Evolutionary conservation across 2,797 vertebrate species (phyloP).

Genomic region (Acanthopagrus latus): DNA sequence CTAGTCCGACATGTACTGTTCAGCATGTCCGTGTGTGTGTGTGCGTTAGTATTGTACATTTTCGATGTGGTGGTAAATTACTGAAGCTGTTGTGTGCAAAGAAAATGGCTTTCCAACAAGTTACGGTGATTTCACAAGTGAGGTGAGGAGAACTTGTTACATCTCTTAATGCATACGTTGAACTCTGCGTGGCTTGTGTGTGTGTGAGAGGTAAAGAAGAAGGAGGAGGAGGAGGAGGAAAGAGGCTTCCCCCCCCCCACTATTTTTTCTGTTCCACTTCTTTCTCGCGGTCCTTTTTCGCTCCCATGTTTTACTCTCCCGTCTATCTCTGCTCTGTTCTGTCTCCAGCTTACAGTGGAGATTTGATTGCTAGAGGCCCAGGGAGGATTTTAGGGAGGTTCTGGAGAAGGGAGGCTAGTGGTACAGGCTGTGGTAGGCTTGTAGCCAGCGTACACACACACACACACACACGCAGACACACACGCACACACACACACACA

Average conservation of each 20-base stretch:
- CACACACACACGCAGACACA: constrained; percentile 15
- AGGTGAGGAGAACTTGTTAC: constrained; percentile 46
- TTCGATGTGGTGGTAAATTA: constrained; percentile 64
- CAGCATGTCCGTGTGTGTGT: constrained; percentile 17
- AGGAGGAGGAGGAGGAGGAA: not conserved
- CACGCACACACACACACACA: not conserved
- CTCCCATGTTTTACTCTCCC: constrained; percentile 58
- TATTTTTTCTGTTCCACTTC: constrained; percentile 58
- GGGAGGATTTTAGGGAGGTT: constrained; percentile 83
- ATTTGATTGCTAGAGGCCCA: constrained; percentile 78
- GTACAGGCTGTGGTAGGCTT: constrained; percentile 81
- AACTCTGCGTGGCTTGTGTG: constrained; percentile 35
- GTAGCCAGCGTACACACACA: constrained; percentile 71
- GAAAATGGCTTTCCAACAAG: constrained; percentile 64
- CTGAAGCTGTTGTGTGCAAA: constrained; percentile 63
- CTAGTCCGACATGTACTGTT: constrained; percentile 61
- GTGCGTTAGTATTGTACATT: constrained; percentile 35
- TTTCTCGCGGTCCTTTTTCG: constrained; percentile 30
- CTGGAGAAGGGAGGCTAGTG: constrained; percentile 81
- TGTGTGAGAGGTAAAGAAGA: not conserved
- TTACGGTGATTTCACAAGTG: constrained; percentile 58
- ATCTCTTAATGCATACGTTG: constrained; percentile 53
- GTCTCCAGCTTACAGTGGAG: constrained; percentile 71
- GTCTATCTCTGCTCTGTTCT: constrained; percentile 72
- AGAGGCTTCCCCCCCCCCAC: not conserved